Evolutionary conservation across 2,113 vertebrate species (phyloP), one percentile per base, ranked within the genome.

Genomic region (Pachycephala philippinensis): DNA sequence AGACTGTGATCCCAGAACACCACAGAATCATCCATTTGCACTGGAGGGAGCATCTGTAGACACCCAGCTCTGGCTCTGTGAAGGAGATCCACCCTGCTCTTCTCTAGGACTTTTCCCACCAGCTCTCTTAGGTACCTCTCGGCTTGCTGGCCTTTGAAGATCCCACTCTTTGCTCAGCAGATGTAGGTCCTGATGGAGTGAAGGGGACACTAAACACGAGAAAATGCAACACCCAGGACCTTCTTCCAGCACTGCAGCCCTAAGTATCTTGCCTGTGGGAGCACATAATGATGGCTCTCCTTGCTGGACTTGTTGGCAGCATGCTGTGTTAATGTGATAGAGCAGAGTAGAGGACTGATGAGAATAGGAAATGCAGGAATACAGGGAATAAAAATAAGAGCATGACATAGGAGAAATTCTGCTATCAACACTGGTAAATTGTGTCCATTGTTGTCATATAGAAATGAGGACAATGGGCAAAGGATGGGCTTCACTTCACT

Each of bases 121-220:
- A 0, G 5, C 11, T 60, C 11, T 56, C 19, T 37, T 31, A 15
- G 0, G 1, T 15, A 22, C 12, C 11, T 69, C 31, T 71, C 0
- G 0, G 10, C 19, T 76, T 59, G 3, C 17, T 49, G 40, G 27
- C n/a, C 44, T 4, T 11, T 68, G 47, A 42, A 78, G 54, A 81
- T 54, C 8, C 18, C 13, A 27, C 24, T 26, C 23, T 70, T 83
- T 63, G 15, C 31, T 50, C 44, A 83, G 40, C 11, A 71, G 27
- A 49, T 37, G 7, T 35, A 44, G 33, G 12, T n/a, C 16, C 23
- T 61, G 72, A 30, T 60, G 37, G 28, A 56, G 37, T 4, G 15
- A 77, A 63, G 1, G 3, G 19, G 22, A 27, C 2, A 3, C 35
- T 61, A 52, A 87, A 88, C 8, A 31, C 17, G 26, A 64, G 53